Evolutionary conservation across 2,888 invertebrate genomes (phyloP).

Genomic region (Oscheius onirici): DNA sequence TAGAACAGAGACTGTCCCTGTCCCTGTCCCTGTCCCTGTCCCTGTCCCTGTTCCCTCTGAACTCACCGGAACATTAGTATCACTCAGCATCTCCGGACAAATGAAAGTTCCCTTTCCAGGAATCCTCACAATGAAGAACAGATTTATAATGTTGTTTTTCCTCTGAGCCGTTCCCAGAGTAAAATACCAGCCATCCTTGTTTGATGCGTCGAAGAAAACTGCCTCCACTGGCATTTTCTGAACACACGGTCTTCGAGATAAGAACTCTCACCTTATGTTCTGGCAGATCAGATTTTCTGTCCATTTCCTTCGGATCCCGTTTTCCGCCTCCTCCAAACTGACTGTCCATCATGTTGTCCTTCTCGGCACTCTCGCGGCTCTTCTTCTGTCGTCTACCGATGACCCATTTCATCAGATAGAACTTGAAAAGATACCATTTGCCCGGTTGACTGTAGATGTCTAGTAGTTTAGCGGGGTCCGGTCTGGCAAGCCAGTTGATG

Average conservation of each 20-base stretch:
- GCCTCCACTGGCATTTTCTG: conserved; percentile 80
- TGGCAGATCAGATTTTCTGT: conserved; percentile 55
- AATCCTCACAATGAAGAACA: conserved; percentile 74
- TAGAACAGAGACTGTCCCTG: too few relatives aligned
- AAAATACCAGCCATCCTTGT: conserved; percentile 74
- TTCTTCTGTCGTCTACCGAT: conserved; percentile 52
- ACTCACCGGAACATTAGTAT: conserved; percentile 62
- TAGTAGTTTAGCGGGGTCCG: conserved; percentile 44
- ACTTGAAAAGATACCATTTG: conserved; percentile 61
- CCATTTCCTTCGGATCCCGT: conserved; percentile 50
- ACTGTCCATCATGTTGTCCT: conserved; percentile 55
- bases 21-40: too few relatives aligned
- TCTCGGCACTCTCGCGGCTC: conserved; percentile 34
- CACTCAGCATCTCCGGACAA: conserved; percentile 57
- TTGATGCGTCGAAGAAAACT: conserved; percentile 81
- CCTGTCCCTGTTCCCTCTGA: too few relatives aligned
- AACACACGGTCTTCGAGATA: conserved; percentile 7
- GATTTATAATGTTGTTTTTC: conserved; percentile 58
- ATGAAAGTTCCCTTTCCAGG: conserved; percentile 80
- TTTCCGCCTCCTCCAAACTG: conserved; percentile 58
- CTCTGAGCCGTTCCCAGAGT: conserved; percentile 65
- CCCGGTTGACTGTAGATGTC: conserved; percentile 51
- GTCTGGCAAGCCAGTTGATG: conserved; percentile 6
- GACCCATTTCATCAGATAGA: conserved; percentile 55
- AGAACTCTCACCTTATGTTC: conserved; percentile 32